A percentile compares a stretch with the other conserved stretches of the same genome.
These are phyloP conservation scores for Schizothorax lantsangensis DNA, from an alignment of 2,797 vertebrate genomes.

Conservation along the genomic window DNA sequence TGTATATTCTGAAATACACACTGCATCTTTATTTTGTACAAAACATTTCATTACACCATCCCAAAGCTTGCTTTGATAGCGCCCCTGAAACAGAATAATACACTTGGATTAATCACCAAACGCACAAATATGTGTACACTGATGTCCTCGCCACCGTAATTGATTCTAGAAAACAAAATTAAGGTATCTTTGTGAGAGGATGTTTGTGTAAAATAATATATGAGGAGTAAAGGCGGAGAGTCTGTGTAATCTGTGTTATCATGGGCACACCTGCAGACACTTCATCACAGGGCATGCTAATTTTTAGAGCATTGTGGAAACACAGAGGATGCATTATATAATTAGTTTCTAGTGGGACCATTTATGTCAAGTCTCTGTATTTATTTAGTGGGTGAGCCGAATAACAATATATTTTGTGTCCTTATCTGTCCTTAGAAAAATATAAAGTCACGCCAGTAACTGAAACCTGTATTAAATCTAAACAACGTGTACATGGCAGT, in stretches of 20 bases:
- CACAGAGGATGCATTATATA: conserved; percentile 52
- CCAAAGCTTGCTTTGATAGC: conserved; percentile 1
- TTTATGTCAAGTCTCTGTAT: conserved; percentile 43
- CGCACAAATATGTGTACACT: not conserved
- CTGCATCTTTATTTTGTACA: not conserved
- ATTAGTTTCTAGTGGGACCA: conserved; percentile 54
- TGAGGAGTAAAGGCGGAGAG: conserved; percentile 46
- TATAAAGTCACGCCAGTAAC: not conserved
- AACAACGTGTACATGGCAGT: not conserved
- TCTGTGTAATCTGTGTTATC: conserved; percentile 69
- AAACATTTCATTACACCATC: not conserved
- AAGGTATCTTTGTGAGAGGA: conserved; percentile 5
- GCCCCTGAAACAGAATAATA: not conserved
- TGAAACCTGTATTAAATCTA: conserved; percentile 6
- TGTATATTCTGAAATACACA: not conserved
- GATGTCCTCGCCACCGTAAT: not conserved
- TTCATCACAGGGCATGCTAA: conserved; percentile 61
- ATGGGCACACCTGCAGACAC: conserved; percentile 68
- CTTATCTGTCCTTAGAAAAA: conserved; percentile 24
- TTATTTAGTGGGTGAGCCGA: conserved; percentile 30
- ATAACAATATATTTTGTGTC: conserved; percentile 17
- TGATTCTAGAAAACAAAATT: conserved; percentile 15
- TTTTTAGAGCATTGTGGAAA: conserved; percentile 61
- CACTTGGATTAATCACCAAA: not conserved
- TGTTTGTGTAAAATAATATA: conserved; percentile 38